Conservation (phyloP, 2,113 vertebrate species). For the Haemorhous mexicanus region DNA sequence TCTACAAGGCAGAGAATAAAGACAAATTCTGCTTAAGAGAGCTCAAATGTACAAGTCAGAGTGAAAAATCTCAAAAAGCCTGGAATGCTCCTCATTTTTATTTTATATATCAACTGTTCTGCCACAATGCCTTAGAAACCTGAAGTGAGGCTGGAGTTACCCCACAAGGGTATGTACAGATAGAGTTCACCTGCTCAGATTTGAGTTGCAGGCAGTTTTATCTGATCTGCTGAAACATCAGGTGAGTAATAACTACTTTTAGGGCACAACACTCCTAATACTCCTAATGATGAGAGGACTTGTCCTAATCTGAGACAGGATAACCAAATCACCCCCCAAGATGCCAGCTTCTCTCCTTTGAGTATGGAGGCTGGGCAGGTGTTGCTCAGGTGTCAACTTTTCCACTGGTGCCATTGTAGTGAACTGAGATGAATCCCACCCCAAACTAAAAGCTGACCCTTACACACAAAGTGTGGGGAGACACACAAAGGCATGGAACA, state of each 20-base stretch:
- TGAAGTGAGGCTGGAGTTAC: neutral
- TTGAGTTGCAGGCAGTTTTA: neutral
- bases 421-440: neutral
- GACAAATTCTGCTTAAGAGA: neutral
- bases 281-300: neutral
- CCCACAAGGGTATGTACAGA: fast-evolving
- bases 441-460: neutral
- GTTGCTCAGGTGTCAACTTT: neutral
- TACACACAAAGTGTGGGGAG: neutral
- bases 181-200: neutral
- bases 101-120: neutral
- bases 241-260: neutral
- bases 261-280: neutral
- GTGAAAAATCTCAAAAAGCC: neutral
- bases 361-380: neutral
- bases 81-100: neutral
- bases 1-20: neutral
- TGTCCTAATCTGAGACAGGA: neutral
- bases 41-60: neutral
- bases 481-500: neutral
- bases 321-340: neutral
- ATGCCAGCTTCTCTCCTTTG: neutral
- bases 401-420: neutral
- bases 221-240: neutral
- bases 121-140: neutral